Evolutionary conservation across 2,888 invertebrate genomes (phyloP).

Genomic region (Rutpela maculata): DNA sequence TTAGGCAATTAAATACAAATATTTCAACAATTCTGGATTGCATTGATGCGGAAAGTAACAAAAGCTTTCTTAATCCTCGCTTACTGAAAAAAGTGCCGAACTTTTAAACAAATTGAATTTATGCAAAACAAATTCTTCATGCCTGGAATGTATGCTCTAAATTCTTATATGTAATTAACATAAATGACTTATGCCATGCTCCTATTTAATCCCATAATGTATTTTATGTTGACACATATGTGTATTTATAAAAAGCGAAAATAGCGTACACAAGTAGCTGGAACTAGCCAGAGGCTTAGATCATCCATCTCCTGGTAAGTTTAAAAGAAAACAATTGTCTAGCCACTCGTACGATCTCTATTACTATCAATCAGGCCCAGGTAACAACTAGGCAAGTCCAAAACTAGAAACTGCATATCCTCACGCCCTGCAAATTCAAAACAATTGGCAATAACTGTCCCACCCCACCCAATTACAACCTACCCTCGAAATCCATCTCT

Average conservation of each 20-base stretch:
- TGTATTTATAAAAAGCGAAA: not conserved
- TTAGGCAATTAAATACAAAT: too few species aligned
- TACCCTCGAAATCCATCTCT: conserved; percentile 6
- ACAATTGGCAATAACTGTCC: conserved; percentile 52
- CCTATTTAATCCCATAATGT: not conserved
- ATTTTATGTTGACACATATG: not conserved
- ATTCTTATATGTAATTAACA: not conserved
- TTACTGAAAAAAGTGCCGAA: too few species aligned
- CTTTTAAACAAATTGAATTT: too few species aligned
- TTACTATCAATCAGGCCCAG: conserved; percentile 23
- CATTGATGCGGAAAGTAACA: too few species aligned
- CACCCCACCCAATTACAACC: conserved; percentile 40
- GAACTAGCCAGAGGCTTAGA: not conserved
- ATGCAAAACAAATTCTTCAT: too few species aligned
- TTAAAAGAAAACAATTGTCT: too few species aligned
- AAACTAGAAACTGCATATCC: conserved; percentile 66
- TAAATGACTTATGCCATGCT: not conserved
- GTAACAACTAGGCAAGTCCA: conserved; percentile 52
- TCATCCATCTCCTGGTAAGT: too few species aligned
- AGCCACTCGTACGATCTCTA: not conserved
- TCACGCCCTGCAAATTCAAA: conserved; percentile 64
- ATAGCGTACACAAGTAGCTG: not conserved
- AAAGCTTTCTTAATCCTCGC: too few species aligned
- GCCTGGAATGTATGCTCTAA: too few species aligned
- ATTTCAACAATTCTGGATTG: too few species aligned